These are phyloP conservation scores for Craterocephalus amniculus DNA, from an alignment of 2,797 vertebrate species.

Conservation along the genomic window DNA sequence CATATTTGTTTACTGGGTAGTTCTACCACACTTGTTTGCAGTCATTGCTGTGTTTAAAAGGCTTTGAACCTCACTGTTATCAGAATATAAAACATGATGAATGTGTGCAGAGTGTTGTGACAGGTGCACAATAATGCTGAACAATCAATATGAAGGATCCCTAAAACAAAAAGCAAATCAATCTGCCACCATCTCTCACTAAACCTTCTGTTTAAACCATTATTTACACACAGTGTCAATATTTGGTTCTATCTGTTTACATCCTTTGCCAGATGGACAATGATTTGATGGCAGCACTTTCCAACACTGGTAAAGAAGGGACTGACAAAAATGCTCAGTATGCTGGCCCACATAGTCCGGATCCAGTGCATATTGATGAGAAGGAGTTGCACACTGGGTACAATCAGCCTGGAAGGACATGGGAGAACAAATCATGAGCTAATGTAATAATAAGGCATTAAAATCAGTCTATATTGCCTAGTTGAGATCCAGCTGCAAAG, in stretches of 20 bases:
- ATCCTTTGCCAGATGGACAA: slow-evolving; percentile 50
- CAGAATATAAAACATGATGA: slow-evolving; percentile 9
- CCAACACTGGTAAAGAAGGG: slow-evolving; percentile 66
- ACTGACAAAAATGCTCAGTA: slow-evolving; percentile 67
- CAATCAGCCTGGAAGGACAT: slow-evolving; percentile 65
- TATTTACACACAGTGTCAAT: not conserved
- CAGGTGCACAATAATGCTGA: slow-evolving; percentile 19
- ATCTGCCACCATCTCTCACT: not conserved
- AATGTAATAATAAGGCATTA: not conserved
- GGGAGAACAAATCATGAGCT: slow-evolving; percentile 15
- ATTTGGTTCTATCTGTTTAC: slow-evolving; percentile 25
- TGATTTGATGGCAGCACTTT: slow-evolving; percentile 63
- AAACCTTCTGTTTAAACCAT: not conserved
- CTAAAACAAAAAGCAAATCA: not conserved
- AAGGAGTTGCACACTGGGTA: slow-evolving; percentile 70
- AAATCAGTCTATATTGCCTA: not conserved
- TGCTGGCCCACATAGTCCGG: slow-evolving; percentile 68
- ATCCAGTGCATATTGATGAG: slow-evolving; percentile 77
- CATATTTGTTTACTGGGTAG: not conserved
- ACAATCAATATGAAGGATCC: not conserved
- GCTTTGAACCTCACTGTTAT: not conserved
- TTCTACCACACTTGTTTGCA: not conserved
- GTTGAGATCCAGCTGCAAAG: not conserved
- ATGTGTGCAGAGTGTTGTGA: not conserved
- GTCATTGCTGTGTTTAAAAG: not conserved